Percentiles rank a stretch among this genome's conserved stretches.
Conservation (phyloP, 2,888 invertebrate species). For the Psococerastis gibbosa region DNA sequence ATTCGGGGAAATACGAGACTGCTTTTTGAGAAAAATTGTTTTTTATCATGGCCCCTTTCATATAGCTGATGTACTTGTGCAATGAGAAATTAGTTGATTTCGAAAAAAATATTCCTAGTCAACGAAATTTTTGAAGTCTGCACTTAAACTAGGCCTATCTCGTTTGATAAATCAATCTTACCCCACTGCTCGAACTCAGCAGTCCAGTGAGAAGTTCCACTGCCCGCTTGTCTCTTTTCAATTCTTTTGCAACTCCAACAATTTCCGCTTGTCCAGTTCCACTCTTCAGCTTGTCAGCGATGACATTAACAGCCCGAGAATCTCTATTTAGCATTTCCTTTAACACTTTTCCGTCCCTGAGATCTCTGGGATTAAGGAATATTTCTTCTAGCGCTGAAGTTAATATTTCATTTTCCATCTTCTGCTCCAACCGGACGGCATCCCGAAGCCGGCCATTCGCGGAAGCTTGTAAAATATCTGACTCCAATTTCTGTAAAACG, state of each 20-base stretch:
- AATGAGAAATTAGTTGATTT: no score
- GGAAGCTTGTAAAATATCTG: constrained; percentile 1
- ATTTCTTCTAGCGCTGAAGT: constrained; percentile 17
- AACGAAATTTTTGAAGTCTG: no score
- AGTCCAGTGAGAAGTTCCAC: constrained; percentile 19
- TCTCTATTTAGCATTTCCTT: constrained; percentile 16
- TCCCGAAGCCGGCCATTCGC: constrained; percentile 11
- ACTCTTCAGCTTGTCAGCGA: neutral
- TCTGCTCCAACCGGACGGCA: constrained; percentile 17
- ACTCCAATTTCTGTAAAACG: constrained; percentile 5
- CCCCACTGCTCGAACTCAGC: constrained; percentile 20
- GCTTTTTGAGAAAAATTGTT: no score
- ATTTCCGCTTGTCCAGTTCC: constrained; percentile 6
- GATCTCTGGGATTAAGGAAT: constrained; percentile 3
- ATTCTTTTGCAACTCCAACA: constrained; percentile 16
- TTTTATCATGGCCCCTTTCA: no score
- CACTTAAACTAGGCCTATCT: no score
- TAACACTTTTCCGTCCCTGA: neutral
- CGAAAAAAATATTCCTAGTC: no score
- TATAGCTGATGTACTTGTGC: no score
- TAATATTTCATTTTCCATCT: constrained; percentile 18
- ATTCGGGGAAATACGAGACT: no score
- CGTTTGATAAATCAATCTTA: no score
- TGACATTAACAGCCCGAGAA: constrained; percentile 18
- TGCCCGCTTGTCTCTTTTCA: constrained; percentile 19